Evolutionary conservation across 2,888 invertebrate species (phyloP).

Genomic region (Seira sanloemensis): DNA sequence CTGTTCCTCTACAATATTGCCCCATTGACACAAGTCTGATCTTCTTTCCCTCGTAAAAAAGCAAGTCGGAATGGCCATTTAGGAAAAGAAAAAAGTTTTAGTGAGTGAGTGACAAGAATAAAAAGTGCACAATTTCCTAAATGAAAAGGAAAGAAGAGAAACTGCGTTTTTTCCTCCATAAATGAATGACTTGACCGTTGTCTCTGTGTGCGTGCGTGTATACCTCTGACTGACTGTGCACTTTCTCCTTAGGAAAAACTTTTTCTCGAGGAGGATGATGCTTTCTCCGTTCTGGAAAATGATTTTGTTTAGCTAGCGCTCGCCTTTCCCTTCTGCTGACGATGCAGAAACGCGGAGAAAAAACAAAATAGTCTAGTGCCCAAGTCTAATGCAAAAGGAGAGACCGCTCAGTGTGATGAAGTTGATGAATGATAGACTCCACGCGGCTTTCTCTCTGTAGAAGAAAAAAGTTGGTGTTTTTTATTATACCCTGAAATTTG

Average conservation of each 20-base stretch:
- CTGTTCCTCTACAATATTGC: too few relatives aligned
- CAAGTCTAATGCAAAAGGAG: not conserved
- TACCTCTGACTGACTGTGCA: not conserved
- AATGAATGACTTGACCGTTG: not conserved
- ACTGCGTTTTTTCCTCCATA: not conserved
- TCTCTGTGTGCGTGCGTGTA: not conserved
- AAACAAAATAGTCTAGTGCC: not conserved
- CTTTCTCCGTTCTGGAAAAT: not conserved
- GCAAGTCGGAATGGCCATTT: not conserved
- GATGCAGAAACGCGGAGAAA: slow-evolving; percentile 26
- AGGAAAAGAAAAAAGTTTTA: too few relatives aligned
- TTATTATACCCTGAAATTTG: too few relatives aligned
- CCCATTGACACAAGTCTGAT: too few relatives aligned
- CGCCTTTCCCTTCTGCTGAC: slow-evolving; percentile 29
- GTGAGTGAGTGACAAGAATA: slow-evolving; percentile 26
- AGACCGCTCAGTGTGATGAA: slow-evolving; percentile 50
- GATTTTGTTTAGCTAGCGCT: not conserved
- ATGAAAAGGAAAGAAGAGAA: slow-evolving; percentile 25
- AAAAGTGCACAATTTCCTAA: slow-evolving; percentile 19
- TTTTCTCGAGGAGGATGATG: not conserved
- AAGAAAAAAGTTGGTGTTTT: too few relatives aligned
- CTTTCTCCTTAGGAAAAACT: not conserved
- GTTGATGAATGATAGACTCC: slow-evolving; percentile 63
- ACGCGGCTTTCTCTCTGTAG: slow-evolving; percentile 29
- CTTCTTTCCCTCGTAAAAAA: not conserved